These are phyloP conservation scores for Neodontobutis hainanensis DNA, from an alignment of 2,113 vertebrate species.

Conservation along the genomic window DNA sequence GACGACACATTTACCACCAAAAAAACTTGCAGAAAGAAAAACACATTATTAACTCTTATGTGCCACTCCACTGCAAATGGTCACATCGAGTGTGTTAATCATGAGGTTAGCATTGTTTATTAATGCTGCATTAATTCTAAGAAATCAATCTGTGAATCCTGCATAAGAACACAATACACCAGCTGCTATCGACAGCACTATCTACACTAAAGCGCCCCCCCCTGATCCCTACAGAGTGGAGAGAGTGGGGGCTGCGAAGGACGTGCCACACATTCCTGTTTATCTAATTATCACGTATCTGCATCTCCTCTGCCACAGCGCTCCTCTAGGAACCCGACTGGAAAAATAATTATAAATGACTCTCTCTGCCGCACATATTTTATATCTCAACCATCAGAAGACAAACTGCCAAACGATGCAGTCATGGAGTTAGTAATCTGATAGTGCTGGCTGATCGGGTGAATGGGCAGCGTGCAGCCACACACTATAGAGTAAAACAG, in stretches of 20 bases:
- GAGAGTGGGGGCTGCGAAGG: neutral
- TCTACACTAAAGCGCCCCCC: neutral
- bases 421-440: constrained; percentile 26
- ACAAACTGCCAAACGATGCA: constrained; percentile 47
- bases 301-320: constrained; percentile 15
- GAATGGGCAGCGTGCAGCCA: constrained; percentile 17
- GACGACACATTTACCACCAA: no score
- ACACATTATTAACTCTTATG: no score
- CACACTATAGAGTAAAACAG: constrained; percentile 30
- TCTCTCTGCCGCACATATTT: constrained; percentile 38
- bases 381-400: constrained; percentile 43
- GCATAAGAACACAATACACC: neutral
- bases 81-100: constrained; percentile 8
- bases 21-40: no score
- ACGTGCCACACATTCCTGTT: constrained; percentile 27
- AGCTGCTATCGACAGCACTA: neutral
- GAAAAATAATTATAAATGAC: constrained; percentile 55
- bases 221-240: neutral
- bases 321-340: constrained; percentile 19
- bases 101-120: constrained; percentile 17
- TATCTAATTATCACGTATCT: constrained; percentile 44
- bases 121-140: neutral
- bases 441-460: constrained; percentile 16
- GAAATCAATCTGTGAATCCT: constrained; percentile 1
- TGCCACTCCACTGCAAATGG: no score